Conservation (phyloP, 2,888 invertebrate genomes). For the Blomia tropicalis region DNA sequence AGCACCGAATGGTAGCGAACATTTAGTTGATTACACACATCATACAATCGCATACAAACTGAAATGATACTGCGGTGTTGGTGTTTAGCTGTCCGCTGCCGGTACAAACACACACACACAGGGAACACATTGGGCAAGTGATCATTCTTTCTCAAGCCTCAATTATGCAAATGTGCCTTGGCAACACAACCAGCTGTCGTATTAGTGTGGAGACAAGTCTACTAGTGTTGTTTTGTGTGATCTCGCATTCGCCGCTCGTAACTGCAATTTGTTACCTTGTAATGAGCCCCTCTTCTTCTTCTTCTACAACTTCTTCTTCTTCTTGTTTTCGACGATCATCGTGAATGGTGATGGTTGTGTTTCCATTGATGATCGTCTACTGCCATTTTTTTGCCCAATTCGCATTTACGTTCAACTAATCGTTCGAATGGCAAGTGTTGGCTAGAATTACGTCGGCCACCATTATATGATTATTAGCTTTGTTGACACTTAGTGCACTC, state of each 20-base stretch:
- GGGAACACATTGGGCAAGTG: too few relatives aligned
- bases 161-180: constrained; percentile 5
- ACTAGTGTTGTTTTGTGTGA: background rate
- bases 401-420: too few relatives aligned
- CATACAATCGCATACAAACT: background rate
- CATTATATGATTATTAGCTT: constrained; percentile 3
- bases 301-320: background rate
- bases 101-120: too few relatives aligned
- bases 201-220: background rate
- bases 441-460: constrained; percentile 17
- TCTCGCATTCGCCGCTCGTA: constrained; percentile 3
- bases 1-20: too few relatives aligned
- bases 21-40: background rate
- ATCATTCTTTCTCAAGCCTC: constrained; percentile 2
- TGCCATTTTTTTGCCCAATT: too few relatives aligned
- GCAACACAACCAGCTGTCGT: background rate
- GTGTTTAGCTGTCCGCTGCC: background rate
- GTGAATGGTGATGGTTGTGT: background rate
- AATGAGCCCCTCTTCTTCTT: background rate
- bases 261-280: constrained; percentile 10
- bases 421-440: too few relatives aligned
- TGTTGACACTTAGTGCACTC: constrained; percentile 17
- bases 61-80: background rate
- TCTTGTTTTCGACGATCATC: background rate
- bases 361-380: background rate